Conservation (phyloP, 2,113 vertebrate species). For the Pedionomus torquatus region DNA sequence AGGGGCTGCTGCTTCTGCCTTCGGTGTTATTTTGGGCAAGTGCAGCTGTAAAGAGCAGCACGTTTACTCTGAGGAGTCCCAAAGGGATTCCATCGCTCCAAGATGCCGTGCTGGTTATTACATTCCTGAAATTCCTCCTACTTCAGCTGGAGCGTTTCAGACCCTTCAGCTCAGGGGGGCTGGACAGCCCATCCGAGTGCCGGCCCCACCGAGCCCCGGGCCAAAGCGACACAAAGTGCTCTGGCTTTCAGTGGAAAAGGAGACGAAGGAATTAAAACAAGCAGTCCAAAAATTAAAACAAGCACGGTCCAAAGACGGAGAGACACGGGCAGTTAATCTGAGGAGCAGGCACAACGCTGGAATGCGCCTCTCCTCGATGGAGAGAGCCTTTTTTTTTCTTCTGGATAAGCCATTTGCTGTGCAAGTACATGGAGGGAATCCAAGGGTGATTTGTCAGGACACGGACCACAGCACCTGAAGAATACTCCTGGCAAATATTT, state of each 20-base stretch:
- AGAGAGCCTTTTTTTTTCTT: background rate
- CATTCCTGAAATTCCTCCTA: background rate
- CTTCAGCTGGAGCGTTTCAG: background rate
- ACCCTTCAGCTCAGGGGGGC: background rate
- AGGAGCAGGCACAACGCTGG: background rate
- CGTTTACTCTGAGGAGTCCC: background rate
- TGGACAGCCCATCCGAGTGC: background rate
- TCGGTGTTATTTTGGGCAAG: background rate
- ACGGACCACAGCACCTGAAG: background rate
- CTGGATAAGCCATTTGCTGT: background rate
- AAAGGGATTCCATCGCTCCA: background rate
- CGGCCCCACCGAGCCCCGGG: background rate
- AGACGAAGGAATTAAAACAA: background rate
- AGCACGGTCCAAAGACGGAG: background rate
- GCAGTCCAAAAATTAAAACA: background rate
- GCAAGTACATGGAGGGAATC: background rate
- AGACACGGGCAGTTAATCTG: background rate
- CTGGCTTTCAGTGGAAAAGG: background rate
- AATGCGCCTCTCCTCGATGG: background rate
- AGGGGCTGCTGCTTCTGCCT: background rate
- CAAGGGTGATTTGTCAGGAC: background rate
- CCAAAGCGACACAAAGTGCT: background rate
- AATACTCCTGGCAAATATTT: constrained; percentile 20
- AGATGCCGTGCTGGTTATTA: background rate
- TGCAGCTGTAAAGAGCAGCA: background rate